Evolutionary conservation across 2,113 vertebrate genomes (phyloP).

Genomic region (Brachionichthys hirsutus): DNA sequence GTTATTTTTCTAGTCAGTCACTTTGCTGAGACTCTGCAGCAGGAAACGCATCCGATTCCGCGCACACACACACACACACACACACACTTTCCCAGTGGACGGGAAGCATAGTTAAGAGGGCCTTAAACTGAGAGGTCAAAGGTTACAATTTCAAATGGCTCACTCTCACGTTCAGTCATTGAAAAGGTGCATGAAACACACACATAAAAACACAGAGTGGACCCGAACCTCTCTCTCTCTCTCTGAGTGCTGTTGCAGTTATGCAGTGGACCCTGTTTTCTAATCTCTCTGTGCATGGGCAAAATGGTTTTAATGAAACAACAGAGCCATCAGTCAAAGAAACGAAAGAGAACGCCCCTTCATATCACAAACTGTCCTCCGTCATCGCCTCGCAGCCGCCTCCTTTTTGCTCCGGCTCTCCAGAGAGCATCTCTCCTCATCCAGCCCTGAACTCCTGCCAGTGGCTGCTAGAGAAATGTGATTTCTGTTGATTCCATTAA

Average conservation of each 20-base stretch:
- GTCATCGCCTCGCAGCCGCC: slow-evolving; percentile 7
- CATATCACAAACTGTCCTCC: slow-evolving; percentile 24
- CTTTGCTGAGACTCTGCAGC: slow-evolving; percentile 26
- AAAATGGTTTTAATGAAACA: slow-evolving; percentile 16
- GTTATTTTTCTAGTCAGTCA: slow-evolving; percentile 53
- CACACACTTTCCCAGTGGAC: slow-evolving; percentile 13
- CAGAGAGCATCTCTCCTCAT: slow-evolving; percentile 18
- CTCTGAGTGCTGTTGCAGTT: slow-evolving; percentile 13
- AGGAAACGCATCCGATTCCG: slow-evolving; percentile 52
- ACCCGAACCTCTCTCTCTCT: slow-evolving; percentile 33
- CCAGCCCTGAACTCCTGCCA: slow-evolving; percentile 51
- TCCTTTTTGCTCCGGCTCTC: slow-evolving; percentile 32
- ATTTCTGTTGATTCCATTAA: slow-evolving; percentile 67
- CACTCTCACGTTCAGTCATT: slow-evolving; percentile 58
- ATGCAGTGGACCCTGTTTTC: slow-evolving; percentile 39
- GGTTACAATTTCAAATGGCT: slow-evolving; percentile 68
- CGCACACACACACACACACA: slow-evolving; percentile 2
- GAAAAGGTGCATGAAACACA: slow-evolving; percentile 28
- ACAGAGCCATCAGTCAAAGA: slow-evolving; percentile 7
- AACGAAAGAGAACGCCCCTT: slow-evolving; percentile 22
- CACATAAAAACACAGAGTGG: slow-evolving; percentile 21
- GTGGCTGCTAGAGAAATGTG: slow-evolving; percentile 51
- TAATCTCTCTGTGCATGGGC: slow-evolving; percentile 19
- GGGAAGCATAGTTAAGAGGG: slow-evolving; percentile 60
- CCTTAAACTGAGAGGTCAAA: slow-evolving; percentile 49